Evolutionary conservation across 2,113 vertebrate genomes (phyloP).

Genomic region (Tyto alba): DNA sequence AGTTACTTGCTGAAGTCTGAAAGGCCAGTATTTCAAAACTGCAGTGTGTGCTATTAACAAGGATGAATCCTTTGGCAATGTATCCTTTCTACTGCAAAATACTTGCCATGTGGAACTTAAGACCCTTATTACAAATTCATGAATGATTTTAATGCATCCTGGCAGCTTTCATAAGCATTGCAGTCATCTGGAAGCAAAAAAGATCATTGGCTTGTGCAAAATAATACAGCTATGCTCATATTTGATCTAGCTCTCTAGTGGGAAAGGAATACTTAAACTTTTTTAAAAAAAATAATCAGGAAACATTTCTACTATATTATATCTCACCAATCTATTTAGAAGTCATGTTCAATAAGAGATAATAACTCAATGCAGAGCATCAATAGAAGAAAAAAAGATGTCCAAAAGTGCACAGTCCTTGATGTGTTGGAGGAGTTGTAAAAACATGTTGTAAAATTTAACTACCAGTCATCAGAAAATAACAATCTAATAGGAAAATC

Average conservation of each 20-base stretch:
- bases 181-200: constrained; percentile 58
- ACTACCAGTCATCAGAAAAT: neutral
- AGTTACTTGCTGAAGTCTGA: constrained; percentile 42
- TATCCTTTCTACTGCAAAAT: constrained; percentile 24
- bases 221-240: neutral
- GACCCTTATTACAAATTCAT: constrained; percentile 66
- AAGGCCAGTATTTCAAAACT: constrained; percentile 12
- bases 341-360: neutral
- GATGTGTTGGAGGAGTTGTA: neutral
- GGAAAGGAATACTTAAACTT: neutral
- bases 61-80: constrained; percentile 60
- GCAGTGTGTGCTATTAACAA: constrained; percentile 28
- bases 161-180: constrained; percentile 67
- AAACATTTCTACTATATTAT: neutral
- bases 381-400: neutral
- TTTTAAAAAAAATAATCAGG: neutral
- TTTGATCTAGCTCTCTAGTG: neutral
- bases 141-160: constrained; percentile 71
- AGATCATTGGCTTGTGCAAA: constrained; percentile 38
- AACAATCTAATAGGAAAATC: neutral
- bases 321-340: neutral
- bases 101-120: constrained; percentile 53
- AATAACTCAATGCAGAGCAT: neutral
- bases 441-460: neutral
- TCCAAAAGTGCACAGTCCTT: neutral